Base-by-base conservation (phyloP, 2,113 vertebrate genomes). In the Micronycteris hirsuta region DNA sequence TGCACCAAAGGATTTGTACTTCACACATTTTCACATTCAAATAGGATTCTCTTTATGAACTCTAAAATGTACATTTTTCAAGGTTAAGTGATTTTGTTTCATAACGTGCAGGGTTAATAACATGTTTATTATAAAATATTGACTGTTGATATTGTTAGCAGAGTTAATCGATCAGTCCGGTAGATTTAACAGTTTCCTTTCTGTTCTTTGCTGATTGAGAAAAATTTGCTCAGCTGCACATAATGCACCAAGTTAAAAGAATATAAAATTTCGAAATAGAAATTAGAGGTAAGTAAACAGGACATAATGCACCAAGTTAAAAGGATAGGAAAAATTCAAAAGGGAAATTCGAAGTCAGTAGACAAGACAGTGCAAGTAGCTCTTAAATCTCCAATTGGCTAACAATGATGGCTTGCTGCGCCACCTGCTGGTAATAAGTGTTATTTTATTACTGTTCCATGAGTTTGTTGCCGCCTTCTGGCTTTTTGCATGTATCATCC, bases 371-470 rank as follows among this genome's bases (percentile, higher is more conserved):
- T 68, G 7, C n/a, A 83, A 82, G 26, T 3, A 31, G 16, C 58
- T 74, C 68, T 80, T 78, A 88, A 84, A 77, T 3, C 2, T 15
- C 71, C 63, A 15, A 20, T 49, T 82, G 70, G 26, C 31, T 76
- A 84, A 92, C 92, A 95, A 58, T 67, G 68, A 54, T 61, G 96
- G 94, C 94, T 95, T 96, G 78, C 49, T 93, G 91, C 80, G 95
- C 97, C 97, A 97, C 68, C 97, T 97, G 83, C 97, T 97, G 97
- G 86, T 41, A 0, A 71, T 26, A 95, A 74, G 13, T 4, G 74
- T 43, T 81, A 7, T 88, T 63, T 78, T 68, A 68, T 81, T 67
- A 45, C 4, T 33, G 17, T 85, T 89, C 74, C 4, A 1, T 33
- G 52, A 93, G 28, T 83, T 86, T 89, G 61, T 89, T 91, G 41